Evolutionary conservation across 2,113 vertebrate genomes (phyloP).

Genomic region (human): GRCh38 chr17:29549501-29550000

Average conservation of each 20-base stretch:
- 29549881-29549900: slow-evolving; percentile 65
- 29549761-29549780: slow-evolving; percentile 22
- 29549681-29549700: neutral
- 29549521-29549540: slow-evolving; percentile 74
- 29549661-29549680: slow-evolving; percentile 48
- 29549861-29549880: slow-evolving; percentile 15
- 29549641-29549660: slow-evolving; percentile 51
- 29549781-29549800: slow-evolving; percentile 39
- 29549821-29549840: slow-evolving; percentile 21
- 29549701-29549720: neutral
- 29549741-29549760: slow-evolving; percentile 9
- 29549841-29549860: slow-evolving; percentile 3
- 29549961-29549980: slow-evolving; percentile 62
- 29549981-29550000: neutral
- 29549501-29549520: slow-evolving; percentile 76
- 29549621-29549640: slow-evolving; percentile 53
- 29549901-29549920: slow-evolving; percentile 71
- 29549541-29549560: slow-evolving; percentile 68
- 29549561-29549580: slow-evolving; percentile 69
- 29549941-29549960: slow-evolving; percentile 31
- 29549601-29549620: slow-evolving; percentile 53
- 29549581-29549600: slow-evolving; percentile 59
- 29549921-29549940: slow-evolving; percentile 56
- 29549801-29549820: slow-evolving; percentile 9
- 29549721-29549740: slow-evolving; percentile 29